Base-by-base conservation (phyloP, 2,113 vertebrate genomes). In the Nipponia nippon region DNA sequence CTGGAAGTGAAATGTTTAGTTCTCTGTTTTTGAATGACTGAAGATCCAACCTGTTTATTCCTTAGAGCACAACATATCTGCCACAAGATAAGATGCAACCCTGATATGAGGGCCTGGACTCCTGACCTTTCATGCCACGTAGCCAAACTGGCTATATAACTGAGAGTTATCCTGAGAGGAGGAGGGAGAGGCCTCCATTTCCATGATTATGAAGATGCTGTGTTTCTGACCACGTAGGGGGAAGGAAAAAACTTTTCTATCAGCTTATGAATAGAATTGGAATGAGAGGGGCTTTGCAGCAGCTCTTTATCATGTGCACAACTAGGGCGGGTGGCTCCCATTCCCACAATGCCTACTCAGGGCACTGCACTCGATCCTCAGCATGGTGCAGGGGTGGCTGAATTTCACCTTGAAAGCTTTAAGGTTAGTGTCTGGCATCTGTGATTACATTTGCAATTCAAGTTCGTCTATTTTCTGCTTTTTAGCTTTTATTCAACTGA, bases 361-460 rank as follows among this genome's bases (percentile, higher is more conserved):
- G 77, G 81, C 89, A 32, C 58, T 50, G 66, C 36, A 10, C 49
- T 91, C 16, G 1, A 16, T 50, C 84, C 96, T 90, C 96, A 96
- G 93, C 70, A 3, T 94, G 91, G 84, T 91, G 89, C 66, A 70
- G 53, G 77, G 25, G 65, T 79, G 96, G 84, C 81, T 69, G 84
- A 85, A 69, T 90, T 94, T 97, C 95, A 95, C 95, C 95, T 97
- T 97, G 95, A 95, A 91, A 90, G 89, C 84, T 73, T 85, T 95
- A 94, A 96, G 91, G 82, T 95, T 92, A 91, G 52, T 53, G 73
- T 70, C 89, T 96, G 50, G 38, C 27, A 18, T 76, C 93, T 80
- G 69, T 97, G 96, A 97, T 97, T 97, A 73, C 97, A 97, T 97
- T 97, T 97, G 97, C 96, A 97, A 97, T 97, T 97, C 97, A 97